Conservation (phyloP, 2,888 invertebrate species). For the Theristus sp. region DNA sequence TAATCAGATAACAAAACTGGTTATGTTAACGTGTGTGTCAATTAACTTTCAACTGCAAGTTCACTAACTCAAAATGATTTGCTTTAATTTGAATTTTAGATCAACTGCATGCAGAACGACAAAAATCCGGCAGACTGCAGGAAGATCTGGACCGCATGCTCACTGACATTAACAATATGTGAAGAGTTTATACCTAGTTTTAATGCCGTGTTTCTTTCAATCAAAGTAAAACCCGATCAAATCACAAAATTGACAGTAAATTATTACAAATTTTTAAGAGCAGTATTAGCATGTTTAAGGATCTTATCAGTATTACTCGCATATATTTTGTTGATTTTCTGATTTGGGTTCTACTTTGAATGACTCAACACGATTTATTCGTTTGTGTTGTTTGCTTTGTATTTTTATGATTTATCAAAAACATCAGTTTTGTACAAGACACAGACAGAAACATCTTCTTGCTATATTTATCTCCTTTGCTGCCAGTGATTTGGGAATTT, state of each 20-base stretch:
- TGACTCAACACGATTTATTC: too few relatives aligned
- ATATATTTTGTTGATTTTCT: too few relatives aligned
- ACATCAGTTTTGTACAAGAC: too few relatives aligned
- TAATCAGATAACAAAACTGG: background rate
- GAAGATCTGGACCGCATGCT: conserved; percentile 96
- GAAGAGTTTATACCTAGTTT: background rate
- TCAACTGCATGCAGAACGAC: conserved; percentile 78
- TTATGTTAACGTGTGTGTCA: background rate
- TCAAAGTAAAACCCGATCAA: background rate
- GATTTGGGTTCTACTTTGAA: too few relatives aligned
- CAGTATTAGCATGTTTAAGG: too few relatives aligned
- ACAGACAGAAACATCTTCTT: too few relatives aligned
- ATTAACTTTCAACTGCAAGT: background rate
- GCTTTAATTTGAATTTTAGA: conserved; percentile 46
- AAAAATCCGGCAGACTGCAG: conserved; percentile 84
- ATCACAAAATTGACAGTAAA: background rate
- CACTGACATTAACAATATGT: conserved; percentile 67
- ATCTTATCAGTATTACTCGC: too few relatives aligned
- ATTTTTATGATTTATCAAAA: too few relatives aligned
- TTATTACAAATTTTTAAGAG: background rate
- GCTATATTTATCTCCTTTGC: too few relatives aligned
- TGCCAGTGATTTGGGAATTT: too few relatives aligned
- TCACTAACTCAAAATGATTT: background rate
- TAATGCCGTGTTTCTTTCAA: background rate
- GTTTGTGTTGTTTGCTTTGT: too few relatives aligned